Conservation (phyloP, 2,888 invertebrate species). For the Pseudococcus jackbeardsleyi region DNA sequence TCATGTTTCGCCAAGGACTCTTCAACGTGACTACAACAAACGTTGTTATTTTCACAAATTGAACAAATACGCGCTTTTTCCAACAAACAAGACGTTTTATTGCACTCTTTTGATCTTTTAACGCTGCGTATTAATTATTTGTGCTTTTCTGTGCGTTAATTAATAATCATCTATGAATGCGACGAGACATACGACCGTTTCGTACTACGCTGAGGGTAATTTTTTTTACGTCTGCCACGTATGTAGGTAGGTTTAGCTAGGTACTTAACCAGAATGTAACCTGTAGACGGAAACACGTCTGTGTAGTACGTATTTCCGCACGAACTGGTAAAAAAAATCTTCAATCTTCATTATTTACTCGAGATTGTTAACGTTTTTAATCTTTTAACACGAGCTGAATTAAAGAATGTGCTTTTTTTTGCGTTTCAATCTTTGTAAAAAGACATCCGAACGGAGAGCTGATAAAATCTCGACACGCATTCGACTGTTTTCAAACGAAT, state of each 20-base stretch:
- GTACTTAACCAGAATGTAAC: not conserved
- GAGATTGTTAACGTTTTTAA: conserved; percentile 47
- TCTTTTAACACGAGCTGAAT: conserved; percentile 48
- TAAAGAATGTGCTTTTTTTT: conserved; percentile 44
- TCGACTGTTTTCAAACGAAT: conserved; percentile 41
- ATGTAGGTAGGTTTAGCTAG: not conserved
- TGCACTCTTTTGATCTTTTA: conserved; percentile 63
- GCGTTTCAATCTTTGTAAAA: conserved; percentile 17
- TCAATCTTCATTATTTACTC: conserved; percentile 40
- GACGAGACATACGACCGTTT: not conserved
- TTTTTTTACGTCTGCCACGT: not conserved
- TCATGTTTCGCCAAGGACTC: conserved; percentile 64
- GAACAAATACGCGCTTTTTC: conserved; percentile 59
- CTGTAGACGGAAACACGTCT: conserved; percentile 37
- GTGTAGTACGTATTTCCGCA: conserved; percentile 15
- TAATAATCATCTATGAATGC: conserved; percentile 42
- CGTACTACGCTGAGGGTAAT: conserved; percentile 26
- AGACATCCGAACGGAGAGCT: conserved; percentile 21
- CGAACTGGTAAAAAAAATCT: not conserved
- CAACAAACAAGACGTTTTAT: conserved; percentile 50
- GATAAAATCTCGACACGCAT: conserved; percentile 41
- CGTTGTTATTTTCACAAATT: conserved; percentile 65
- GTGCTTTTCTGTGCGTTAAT: conserved; percentile 60
- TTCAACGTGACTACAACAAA: conserved; percentile 65
- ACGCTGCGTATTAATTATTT: conserved; percentile 63